A percentile compares a stretch with the other conserved stretches of the same genome.
Conservation (phyloP, 2,797 vertebrate genomes). For the Coregonus ussuriensis region DNA sequence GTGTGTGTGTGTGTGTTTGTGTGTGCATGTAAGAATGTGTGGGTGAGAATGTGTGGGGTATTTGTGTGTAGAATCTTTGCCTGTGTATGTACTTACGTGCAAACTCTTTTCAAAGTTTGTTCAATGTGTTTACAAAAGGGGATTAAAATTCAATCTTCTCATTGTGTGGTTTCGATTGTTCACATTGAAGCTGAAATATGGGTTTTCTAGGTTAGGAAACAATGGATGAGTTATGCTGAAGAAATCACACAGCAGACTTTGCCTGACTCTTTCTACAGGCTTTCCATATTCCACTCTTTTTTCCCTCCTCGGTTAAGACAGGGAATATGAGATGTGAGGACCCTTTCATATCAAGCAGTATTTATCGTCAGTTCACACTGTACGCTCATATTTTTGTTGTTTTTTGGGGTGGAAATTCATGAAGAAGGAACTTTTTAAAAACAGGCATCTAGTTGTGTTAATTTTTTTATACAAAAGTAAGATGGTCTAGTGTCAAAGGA, state of each 20-base stretch:
- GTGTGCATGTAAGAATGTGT: not conserved
- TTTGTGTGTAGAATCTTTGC: not conserved
- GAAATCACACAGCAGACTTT: not conserved
- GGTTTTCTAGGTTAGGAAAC: conserved; percentile 19
- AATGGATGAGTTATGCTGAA: conserved; percentile 4
- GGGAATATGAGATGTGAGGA: conserved; percentile 10
- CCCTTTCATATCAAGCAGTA: conserved; percentile 5
- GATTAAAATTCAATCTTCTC: conserved; percentile 13
- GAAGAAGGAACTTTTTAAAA: not conserved
- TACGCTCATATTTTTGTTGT: not conserved
- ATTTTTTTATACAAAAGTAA: not conserved
- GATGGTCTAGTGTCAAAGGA: not conserved
- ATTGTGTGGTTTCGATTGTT: conserved; percentile 5
- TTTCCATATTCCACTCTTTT: conserved; percentile 13
- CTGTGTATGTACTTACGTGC: not conserved
- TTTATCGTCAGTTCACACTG: not conserved
- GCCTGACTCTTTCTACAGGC: conserved; percentile 10
- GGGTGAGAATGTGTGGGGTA: not conserved
- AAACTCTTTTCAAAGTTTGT: conserved; percentile 8
- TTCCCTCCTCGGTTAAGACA: conserved; percentile 1
- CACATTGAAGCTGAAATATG: conserved; percentile 13
- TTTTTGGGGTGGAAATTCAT: not conserved
- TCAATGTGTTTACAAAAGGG: conserved; percentile 5
- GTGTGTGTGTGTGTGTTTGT: not conserved
- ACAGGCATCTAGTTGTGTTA: not conserved